Conservation (phyloP, 2,888 invertebrate species). For the Rapana venosa region DNA sequence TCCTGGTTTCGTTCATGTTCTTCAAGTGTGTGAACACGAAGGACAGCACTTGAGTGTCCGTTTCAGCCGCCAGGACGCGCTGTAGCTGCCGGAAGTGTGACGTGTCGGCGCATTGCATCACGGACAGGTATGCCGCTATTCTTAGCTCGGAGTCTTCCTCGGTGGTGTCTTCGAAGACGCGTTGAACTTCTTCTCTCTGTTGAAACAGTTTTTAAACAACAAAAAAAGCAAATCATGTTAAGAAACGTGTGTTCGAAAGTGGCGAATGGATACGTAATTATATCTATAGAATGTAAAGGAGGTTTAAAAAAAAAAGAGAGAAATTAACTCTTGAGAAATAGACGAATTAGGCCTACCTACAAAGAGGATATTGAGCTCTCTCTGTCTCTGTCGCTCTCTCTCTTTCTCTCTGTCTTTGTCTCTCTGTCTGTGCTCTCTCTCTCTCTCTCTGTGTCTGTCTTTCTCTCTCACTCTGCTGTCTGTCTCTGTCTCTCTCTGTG, state of each 20-base stretch:
- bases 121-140: conserved; percentile 45
- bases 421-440: too few species aligned
- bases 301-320: background rate
- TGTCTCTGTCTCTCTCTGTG: background rate
- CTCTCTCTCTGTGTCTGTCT: too few species aligned
- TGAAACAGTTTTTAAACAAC: background rate
- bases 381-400: too few species aligned
- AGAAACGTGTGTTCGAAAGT: background rate
- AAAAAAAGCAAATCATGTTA: background rate
- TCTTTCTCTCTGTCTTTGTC: too few species aligned
- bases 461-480: too few species aligned
- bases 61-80: conserved; percentile 61
- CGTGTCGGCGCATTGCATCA: conserved; percentile 81
- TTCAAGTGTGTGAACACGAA: conserved; percentile 96
- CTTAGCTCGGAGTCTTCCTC: conserved; percentile 79
- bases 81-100: conserved; percentile 88
- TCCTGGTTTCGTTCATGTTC: conserved; percentile 87
- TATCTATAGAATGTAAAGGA: background rate
- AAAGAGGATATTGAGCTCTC: too few species aligned
- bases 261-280: background rate
- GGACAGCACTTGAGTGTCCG: conserved; percentile 88
- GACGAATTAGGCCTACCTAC: too few species aligned
- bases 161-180: conserved; percentile 85
- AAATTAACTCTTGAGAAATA: too few species aligned
- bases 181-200: conserved; percentile 76